Conservation (phyloP, 1,140 invertebrate species). For the Cardiocondyla obscurior region DNA sequence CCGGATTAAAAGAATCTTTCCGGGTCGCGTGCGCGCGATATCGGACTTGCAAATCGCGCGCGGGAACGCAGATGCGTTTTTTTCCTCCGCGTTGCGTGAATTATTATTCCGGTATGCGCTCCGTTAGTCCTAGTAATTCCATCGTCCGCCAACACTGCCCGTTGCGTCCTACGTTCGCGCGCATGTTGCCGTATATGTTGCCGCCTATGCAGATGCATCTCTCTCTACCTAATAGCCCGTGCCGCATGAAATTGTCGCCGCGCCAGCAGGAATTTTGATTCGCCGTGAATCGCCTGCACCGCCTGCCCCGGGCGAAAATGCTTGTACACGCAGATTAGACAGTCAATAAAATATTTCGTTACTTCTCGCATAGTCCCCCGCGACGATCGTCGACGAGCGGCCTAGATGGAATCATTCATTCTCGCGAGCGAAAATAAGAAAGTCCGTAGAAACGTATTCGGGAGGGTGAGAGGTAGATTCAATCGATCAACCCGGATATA, state of each 20-base stretch:
- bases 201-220: slow-evolving; percentile 21
- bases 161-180: not conserved
- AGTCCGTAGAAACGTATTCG: not conserved
- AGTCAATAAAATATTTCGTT: not conserved
- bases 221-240: slow-evolving; percentile 22
- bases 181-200: not conserved
- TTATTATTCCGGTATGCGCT: slow-evolving; percentile 34
- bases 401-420: not conserved
- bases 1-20: not conserved
- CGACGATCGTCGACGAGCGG: not conserved
- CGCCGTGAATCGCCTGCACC: not conserved
- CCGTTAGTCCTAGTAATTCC: slow-evolving; percentile 13
- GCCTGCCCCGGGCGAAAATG: not conserved
- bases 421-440: not conserved
- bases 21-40: not conserved
- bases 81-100: slow-evolving; percentile 10
- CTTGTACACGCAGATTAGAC: not conserved
- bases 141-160: slow-evolving; percentile 2
- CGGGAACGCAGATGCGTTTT: not conserved
- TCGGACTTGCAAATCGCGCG: slow-evolving; percentile 30
- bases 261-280: slow-evolving; percentile 44
- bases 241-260: slow-evolving; percentile 38
- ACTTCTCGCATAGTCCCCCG: not conserved
- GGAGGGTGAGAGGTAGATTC: too few relatives aligned
- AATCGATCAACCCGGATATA: slow-evolving; percentile 12